Evolutionary conservation across 2,797 vertebrate species (phyloP).

Genomic region (Crotalus adamanteus): DNA sequence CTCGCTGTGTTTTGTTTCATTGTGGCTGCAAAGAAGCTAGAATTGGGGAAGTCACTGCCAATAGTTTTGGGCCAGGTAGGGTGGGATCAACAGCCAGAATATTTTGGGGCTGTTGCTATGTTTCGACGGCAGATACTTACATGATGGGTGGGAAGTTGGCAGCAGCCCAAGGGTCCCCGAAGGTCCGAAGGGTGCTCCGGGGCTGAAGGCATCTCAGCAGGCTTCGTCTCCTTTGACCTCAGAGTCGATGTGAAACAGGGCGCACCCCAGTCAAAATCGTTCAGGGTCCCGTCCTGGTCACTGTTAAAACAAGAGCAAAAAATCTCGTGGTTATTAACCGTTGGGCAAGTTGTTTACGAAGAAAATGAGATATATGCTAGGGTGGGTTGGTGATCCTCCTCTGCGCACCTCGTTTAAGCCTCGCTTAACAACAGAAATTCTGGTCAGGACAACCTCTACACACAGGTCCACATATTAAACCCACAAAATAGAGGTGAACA

Average conservation of each 20-base stretch:
- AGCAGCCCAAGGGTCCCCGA: constrained; percentile 34
- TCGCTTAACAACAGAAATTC: too few relatives aligned
- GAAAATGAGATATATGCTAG: not conserved
- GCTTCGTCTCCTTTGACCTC: constrained; percentile 32
- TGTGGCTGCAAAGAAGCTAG: not conserved
- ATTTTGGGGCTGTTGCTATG: not conserved
- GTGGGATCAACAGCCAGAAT: not conserved
- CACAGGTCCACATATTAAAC: too few relatives aligned
- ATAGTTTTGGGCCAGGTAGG: too few relatives aligned
- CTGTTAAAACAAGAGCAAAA: constrained; percentile 56
- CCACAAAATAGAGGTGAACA: not conserved
- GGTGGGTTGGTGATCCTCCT: not conserved
- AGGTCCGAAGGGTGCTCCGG: constrained; percentile 33
- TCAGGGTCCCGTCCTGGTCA: constrained; percentile 48
- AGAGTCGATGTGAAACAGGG: constrained; percentile 49
- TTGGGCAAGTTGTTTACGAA: not conserved
- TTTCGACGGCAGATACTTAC: constrained; percentile 56
- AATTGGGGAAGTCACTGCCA: not conserved
- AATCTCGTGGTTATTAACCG: not conserved
- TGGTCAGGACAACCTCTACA: too few relatives aligned
- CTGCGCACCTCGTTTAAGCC: not conserved
- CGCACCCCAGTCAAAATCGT: constrained; percentile 47
- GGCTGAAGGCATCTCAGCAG: constrained; percentile 14
- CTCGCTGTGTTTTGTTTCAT: not conserved
- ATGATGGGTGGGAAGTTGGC: not conserved